Conservation (phyloP, 2,888 invertebrate species). For the Hipparchia sbordonii region DNA sequence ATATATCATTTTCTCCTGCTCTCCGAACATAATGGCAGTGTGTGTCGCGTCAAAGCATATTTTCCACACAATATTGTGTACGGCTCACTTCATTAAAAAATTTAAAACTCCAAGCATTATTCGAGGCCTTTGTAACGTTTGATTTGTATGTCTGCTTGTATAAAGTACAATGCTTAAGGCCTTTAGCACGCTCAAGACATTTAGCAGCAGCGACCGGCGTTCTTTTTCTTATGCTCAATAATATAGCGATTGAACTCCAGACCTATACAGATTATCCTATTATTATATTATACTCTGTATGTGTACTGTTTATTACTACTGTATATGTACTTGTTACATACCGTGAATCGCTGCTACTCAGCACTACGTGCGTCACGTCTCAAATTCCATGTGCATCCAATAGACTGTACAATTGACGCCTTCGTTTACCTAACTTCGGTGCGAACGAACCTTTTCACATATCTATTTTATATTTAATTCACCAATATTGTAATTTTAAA, state of each 20-base stretch:
- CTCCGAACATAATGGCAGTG: slow-evolving; percentile 18
- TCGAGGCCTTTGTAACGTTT: slow-evolving; percentile 67
- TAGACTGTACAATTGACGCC: no score
- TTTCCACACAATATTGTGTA: slow-evolving; percentile 72
- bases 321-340: no score
- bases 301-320: no score
- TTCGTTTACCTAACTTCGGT: no score
- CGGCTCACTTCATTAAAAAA: slow-evolving; percentile 77
- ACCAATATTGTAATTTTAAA: no score
- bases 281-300: no score
- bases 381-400: no score
- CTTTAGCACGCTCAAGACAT: not conserved
- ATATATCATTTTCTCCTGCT: slow-evolving; percentile 21
- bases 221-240: not conserved
- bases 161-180: slow-evolving; percentile 60
- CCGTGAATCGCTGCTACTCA: no score
- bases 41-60: slow-evolving; percentile 52
- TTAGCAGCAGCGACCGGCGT: not conserved
- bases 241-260: not conserved
- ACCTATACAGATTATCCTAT: not conserved
- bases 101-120: slow-evolving; percentile 74
- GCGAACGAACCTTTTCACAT: no score
- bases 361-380: no score
- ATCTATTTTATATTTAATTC: no score
- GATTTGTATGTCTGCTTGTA: slow-evolving; percentile 74